phyloP scores from a whole-genome alignment of 2,113 vertebrate species.

The Chrysemys picta region DNA sequence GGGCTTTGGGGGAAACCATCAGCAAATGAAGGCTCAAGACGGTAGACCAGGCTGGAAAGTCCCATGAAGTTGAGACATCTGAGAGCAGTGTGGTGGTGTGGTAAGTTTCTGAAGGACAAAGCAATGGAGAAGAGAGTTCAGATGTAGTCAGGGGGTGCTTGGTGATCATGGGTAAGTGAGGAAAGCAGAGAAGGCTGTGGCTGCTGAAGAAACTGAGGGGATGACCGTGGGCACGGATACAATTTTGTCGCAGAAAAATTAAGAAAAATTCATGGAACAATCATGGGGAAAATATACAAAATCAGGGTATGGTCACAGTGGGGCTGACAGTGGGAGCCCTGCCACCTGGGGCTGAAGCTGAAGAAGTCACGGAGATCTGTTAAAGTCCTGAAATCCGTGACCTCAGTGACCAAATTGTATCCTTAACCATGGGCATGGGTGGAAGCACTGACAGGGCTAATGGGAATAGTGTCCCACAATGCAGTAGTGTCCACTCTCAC shows the following conservation, averaged over 20 bases:
- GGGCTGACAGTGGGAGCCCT: too few species aligned
- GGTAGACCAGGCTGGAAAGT: neutral
- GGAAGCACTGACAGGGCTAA: neutral
- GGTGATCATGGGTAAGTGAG: neutral
- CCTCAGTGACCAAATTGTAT: too few species aligned
- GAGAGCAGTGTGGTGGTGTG: neutral
- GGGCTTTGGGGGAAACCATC: neutral
- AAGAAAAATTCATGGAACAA: too few species aligned
- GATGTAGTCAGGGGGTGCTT: neutral
- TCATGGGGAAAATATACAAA: too few species aligned
- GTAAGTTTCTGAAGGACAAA: neutral
- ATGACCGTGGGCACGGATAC: too few species aligned
- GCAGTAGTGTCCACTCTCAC: neutral
- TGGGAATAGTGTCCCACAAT: neutral
- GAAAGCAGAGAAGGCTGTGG: neutral
- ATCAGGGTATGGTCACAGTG: too few species aligned
- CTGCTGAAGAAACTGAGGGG: neutral
- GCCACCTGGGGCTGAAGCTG: too few species aligned
- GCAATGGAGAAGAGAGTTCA: neutral
- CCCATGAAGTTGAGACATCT: neutral
- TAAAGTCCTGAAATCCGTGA: too few species aligned
- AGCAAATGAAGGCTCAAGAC: neutral
- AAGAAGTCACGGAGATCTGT: too few species aligned
- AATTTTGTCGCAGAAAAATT: too few species aligned
- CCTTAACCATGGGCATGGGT: neutral